Evolutionary conservation across 2,888 invertebrate genomes (phyloP), one percentile per base, ranked within the genome.

Genomic region (Zaprionus obscuricornis): DNA sequence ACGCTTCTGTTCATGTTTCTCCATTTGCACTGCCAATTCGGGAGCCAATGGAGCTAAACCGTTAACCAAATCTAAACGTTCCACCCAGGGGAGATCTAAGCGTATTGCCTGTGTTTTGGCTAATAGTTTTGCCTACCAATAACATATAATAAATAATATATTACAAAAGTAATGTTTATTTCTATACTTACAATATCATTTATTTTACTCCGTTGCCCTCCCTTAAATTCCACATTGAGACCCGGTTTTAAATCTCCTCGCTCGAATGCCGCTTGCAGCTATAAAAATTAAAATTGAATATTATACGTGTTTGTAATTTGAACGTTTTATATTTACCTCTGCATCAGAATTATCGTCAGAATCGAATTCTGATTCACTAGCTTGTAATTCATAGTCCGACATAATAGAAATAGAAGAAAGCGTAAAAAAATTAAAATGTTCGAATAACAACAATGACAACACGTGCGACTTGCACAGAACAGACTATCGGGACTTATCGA

Each of bases 191-290:
- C 95, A 51, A 94, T 92, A 91, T 96, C 94, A 88, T 97, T 97
- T 2, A 93, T 92, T 77, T 91, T 92, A 34, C 90, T 90, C 86
- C 92, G 93, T 54, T 92, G 87, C 78, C 91, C 91, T 71, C 93
- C n/a, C n/a, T n/a, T 91, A 46, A 94, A 91, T 78, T 93, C 92
- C 71, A 93, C 92, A 89, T 97, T 97, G 0, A 98, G 90, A 1
- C 97, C 97, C 0, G 97, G 96, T 88, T 97, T 96, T 0, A 98
- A 87, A 47, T 95, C 91, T 1, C 98, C 98, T 79, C 94, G 93
- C 0, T 94, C 94, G 89, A 97, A 96, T 0, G 98, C 97, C 87
- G 95, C 95, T 93, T 97, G 97, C 51, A 98, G 90, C 97, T 98
- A 87, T 47, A 91, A 91, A 39, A 70, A 36, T 65, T 7, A 8